phyloP scores from a whole-genome alignment of 2,797 vertebrate species.

The Eulemur albifrons region DNA sequence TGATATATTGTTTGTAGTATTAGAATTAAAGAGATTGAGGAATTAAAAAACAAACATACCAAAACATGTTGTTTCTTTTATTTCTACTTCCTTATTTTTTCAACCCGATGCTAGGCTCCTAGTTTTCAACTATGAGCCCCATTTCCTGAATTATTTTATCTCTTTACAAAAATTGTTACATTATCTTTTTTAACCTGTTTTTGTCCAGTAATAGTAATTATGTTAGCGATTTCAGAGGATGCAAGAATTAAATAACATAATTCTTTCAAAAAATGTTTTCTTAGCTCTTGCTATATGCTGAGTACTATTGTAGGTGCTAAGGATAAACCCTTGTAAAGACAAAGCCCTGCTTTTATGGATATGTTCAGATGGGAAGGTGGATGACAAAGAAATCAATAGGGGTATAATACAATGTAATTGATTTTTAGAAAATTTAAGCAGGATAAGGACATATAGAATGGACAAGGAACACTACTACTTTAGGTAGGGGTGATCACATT shows the following conservation, averaged over 20 bases:
- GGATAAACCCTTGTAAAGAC: not conserved
- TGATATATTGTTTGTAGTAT: not conserved
- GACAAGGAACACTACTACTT: not conserved
- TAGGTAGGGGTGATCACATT: not conserved
- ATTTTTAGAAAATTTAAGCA: not conserved
- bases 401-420: not conserved
- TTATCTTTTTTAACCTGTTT: slow-evolving; percentile 9
- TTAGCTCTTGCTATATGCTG: not conserved
- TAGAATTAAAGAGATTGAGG: not conserved
- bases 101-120: not conserved
- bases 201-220: not conserved
- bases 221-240: slow-evolving; percentile 9
- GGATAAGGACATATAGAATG: not conserved
- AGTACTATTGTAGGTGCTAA: not conserved
- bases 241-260: not conserved
- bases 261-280: slow-evolving; percentile 11
- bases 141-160: not conserved
- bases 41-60: not conserved
- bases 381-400: not conserved
- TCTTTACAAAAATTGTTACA: not conserved
- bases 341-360: not conserved
- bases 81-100: not conserved
- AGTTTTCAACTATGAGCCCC: not conserved
- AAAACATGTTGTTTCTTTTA: not conserved
- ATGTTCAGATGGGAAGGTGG: not conserved